phyloP scores from a whole-genome alignment of 2,797 vertebrate genomes.

The Myotis myotis region DNA sequence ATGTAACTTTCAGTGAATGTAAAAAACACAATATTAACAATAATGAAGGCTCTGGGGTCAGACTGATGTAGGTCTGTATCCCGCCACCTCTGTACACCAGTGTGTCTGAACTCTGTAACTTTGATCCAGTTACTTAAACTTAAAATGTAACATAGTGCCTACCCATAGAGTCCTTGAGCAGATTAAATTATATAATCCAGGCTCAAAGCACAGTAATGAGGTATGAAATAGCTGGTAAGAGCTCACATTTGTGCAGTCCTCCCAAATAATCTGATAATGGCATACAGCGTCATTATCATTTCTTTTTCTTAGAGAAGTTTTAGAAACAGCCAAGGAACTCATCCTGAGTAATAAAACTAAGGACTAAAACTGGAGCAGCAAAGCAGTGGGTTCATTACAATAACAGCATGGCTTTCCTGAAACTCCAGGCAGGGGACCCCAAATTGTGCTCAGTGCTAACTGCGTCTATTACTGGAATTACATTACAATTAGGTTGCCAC shows the following conservation, averaged over 20 bases:
- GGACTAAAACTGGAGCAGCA: slow-evolving; percentile 60
- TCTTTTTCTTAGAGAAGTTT: slow-evolving; percentile 54
- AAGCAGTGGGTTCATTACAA: slow-evolving; percentile 56
- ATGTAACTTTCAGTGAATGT: neutral
- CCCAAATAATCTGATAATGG: neutral
- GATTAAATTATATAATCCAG: neutral
- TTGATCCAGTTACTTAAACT: neutral
- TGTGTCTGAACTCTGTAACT: neutral
- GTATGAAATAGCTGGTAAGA: neutral
- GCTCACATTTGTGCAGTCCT: neutral
- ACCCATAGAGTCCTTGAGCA: neutral
- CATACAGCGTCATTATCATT: neutral
- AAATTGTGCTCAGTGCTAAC: slow-evolving; percentile 65
- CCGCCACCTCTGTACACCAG: neutral
- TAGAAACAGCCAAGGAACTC: slow-evolving; percentile 15
- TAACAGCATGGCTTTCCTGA: slow-evolving; percentile 75
- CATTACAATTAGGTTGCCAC: slow-evolving; percentile 75
- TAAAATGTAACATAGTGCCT: neutral
- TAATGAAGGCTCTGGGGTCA: neutral
- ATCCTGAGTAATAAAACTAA: slow-evolving; percentile 55
- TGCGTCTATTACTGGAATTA: slow-evolving; percentile 69
- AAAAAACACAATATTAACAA: neutral
- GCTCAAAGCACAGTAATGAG: neutral
- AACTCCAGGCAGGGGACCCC: slow-evolving; percentile 67
- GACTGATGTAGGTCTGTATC: neutral